Evolutionary conservation across 2,888 invertebrate genomes (phyloP), one percentile per base, ranked within the genome.

Genomic region (Hirtodrosophila duncani): DNA sequence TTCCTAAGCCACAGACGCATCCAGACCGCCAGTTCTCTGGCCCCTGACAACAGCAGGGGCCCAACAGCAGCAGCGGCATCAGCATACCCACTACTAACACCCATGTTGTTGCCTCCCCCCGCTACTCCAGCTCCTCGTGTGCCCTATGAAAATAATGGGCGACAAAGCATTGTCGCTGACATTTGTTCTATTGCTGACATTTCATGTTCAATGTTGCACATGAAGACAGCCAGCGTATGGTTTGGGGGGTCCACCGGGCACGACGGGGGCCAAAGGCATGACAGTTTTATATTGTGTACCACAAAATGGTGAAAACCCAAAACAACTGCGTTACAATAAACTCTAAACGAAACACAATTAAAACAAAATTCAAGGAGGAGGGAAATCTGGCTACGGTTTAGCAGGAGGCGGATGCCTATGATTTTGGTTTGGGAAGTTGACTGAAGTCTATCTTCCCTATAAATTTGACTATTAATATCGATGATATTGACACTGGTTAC

Each of bases 1-100:
- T 81, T 83, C 65, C 64, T 67, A 55, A 62, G 57, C 79, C 62
- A 56, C 63, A 68, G 65, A 61, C 61, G 51, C 59, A 62, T 33
- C 30, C 39, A 18, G 39, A 41, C 34, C 20, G 24, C 29, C 16
- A 14, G 23, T 10, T 14, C 45, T 26, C 3, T 26, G n/a, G 3
- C 26, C 8, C 26, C 10, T 26, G 3, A 4, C 3, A n/a, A n/a
- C n/a, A n/a, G n/a, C n/a, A n/a, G n/a, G n/a, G n/a, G n/a, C n/a
- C n/a, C n/a, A n/a, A n/a, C n/a, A n/a, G n/a, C n/a, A n/a, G n/a
- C n/a, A n/a, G n/a, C n/a, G n/a, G n/a, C n/a, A n/a, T n/a, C n/a
- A n/a, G n/a, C n/a, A n/a, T n/a, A n/a, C n/a, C n/a, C n/a, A n/a
- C n/a, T n/a, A n/a, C n/a, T n/a, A n/a, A n/a, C n/a, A 3, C 8